A percentile compares a stretch with the other conserved stretches of the same genome.
These are phyloP conservation scores for Heteromurus nitidus DNA, from an alignment of 2,888 invertebrate species.

Conservation along the genomic window DNA sequence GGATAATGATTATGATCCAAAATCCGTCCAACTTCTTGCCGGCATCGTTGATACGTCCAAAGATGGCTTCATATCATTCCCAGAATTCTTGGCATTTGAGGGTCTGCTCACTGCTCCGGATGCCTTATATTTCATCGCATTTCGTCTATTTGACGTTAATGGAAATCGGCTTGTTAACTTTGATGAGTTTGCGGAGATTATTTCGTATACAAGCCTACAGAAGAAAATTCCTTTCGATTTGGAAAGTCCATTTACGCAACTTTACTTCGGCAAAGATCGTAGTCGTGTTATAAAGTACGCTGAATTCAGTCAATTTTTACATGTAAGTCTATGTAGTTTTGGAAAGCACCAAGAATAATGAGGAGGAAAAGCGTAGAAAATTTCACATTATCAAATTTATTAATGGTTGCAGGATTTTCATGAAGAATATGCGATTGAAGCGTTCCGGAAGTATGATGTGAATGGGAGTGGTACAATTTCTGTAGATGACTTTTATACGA, in stretches of 20 bases:
- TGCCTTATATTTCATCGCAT: slow-evolving; percentile 79
- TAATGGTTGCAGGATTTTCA: slow-evolving; percentile 78
- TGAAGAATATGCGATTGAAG: slow-evolving; percentile 79
- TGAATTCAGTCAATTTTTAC: slow-evolving; percentile 80
- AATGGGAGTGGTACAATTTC: slow-evolving; percentile 78
- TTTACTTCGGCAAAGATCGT: slow-evolving; percentile 79
- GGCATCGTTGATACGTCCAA: slow-evolving; percentile 75
- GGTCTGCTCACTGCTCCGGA: slow-evolving; percentile 76
- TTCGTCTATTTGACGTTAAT: slow-evolving; percentile 79
- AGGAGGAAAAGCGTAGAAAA: slow-evolving; percentile 62
- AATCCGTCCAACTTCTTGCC: slow-evolving; percentile 77
- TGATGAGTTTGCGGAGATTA: slow-evolving; percentile 78
- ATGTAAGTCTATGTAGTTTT: slow-evolving; percentile 76
- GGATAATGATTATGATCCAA: slow-evolving; percentile 76
- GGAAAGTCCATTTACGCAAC: slow-evolving; percentile 78
- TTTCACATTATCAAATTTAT: neutral
- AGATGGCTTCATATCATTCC: slow-evolving; percentile 75
- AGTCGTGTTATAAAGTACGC: slow-evolving; percentile 77
- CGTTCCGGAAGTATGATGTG: slow-evolving; percentile 77
- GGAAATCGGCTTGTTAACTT: slow-evolving; percentile 79
- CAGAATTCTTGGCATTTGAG: slow-evolving; percentile 61
- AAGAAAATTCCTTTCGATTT: slow-evolving; percentile 79
- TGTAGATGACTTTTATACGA: slow-evolving; percentile 78
- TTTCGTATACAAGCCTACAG: slow-evolving; percentile 78
- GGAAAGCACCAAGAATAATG: no score